These are phyloP conservation scores for Mirza zaza DNA, from an alignment of 2,113 vertebrate genomes.

Conservation along the genomic window DNA sequence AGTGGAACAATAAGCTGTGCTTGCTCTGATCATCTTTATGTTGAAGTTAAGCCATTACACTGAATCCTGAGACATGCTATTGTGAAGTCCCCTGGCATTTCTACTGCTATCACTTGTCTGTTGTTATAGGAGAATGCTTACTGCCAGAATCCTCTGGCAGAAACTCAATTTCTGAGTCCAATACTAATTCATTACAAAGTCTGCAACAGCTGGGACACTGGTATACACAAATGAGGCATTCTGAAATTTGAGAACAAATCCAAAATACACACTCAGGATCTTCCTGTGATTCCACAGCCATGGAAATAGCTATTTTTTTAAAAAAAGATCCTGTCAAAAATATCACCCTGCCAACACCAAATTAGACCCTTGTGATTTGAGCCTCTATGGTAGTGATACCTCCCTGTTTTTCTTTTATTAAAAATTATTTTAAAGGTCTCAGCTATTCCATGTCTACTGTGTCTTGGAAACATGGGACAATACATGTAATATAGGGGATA, in stretches of 20 bases:
- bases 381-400: background rate
- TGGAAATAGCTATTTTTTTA: slow-evolving; percentile 31
- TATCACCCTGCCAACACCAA: slow-evolving; percentile 27
- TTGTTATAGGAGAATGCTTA: slow-evolving; percentile 53
- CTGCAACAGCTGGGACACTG: slow-evolving; percentile 65
- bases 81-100: slow-evolving; percentile 53
- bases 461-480: background rate
- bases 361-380: background rate
- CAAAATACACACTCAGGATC: slow-evolving; percentile 63
- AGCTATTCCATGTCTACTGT: background rate
- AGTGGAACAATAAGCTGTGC: slow-evolving; percentile 48
- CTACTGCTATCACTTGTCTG: slow-evolving; percentile 40
- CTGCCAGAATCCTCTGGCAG: slow-evolving; percentile 69
- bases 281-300: slow-evolving; percentile 45
- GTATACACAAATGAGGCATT: slow-evolving; percentile 63
- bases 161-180: slow-evolving; percentile 66
- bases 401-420: background rate
- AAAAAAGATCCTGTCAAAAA: slow-evolving; percentile 14
- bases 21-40: slow-evolving; percentile 33
- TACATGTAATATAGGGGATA: background rate
- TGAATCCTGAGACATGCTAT: slow-evolving; percentile 23
- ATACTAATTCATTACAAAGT: slow-evolving; percentile 69
- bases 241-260: slow-evolving; percentile 71
- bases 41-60: slow-evolving; percentile 56
- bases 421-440: background rate